Evolutionary conservation across 2,113 vertebrate genomes (phyloP).

Genomic region (Lepidothrix coronata): DNA sequence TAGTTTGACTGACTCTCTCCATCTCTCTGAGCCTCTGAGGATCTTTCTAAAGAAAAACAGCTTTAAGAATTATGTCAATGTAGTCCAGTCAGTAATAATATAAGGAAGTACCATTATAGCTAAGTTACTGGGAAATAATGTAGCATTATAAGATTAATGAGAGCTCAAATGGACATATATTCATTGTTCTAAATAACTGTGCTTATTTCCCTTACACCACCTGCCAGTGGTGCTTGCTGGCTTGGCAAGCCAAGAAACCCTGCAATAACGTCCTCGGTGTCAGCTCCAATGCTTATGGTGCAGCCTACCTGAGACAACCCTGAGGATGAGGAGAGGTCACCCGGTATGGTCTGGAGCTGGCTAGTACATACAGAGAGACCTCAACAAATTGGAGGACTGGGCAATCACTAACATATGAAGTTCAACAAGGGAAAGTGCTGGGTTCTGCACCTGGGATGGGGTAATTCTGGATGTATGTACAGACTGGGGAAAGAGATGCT

Average conservation of each 20-base stretch:
- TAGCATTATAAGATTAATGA: not conserved
- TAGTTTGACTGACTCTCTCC: not conserved
- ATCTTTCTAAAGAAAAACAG: not conserved
- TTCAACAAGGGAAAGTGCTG: not conserved
- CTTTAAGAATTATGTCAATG: not conserved
- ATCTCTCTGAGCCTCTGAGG: not conserved
- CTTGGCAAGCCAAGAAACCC: not conserved
- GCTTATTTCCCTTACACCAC: not conserved
- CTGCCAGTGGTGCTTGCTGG: not conserved
- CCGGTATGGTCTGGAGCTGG: accelerated
- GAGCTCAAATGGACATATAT: not conserved
- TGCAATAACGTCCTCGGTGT: not conserved
- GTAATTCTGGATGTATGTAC: not conserved
- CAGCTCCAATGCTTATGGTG: not conserved
- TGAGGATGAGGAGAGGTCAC: not conserved
- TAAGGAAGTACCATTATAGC: not conserved
- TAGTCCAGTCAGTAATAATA: not conserved
- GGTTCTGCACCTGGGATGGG: not conserved
- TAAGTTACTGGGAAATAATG: not conserved
- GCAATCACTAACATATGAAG: not conserved
- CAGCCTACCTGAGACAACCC: not conserved
- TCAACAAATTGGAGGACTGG: not conserved
- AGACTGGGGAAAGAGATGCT: not conserved
- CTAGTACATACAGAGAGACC: accelerated
- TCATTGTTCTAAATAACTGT: not conserved